These are phyloP conservation scores for Biston stratarius DNA, from an alignment of 2,888 invertebrate genomes.

Conservation along the genomic window DNA sequence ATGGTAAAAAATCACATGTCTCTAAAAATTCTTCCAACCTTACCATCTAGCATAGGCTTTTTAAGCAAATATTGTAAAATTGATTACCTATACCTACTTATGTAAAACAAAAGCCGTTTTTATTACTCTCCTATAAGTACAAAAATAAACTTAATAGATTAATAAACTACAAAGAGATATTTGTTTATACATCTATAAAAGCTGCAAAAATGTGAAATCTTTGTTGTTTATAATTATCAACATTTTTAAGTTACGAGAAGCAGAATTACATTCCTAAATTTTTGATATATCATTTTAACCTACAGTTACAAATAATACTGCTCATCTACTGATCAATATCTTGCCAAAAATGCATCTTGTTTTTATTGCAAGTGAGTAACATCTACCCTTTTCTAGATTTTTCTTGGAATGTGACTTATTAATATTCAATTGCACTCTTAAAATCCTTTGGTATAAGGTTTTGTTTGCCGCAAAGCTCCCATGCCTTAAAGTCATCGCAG, in stretches of 20 bases:
- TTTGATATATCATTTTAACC: slow-evolving; percentile 12
- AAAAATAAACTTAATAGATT: slow-evolving; percentile 55
- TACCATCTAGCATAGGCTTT: neutral
- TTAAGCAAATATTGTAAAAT: neutral
- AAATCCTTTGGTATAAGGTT: slow-evolving; percentile 79
- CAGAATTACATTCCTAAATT: slow-evolving; percentile 28
- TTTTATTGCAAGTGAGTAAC: slow-evolving; percentile 13
- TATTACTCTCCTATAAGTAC: slow-evolving; percentile 47
- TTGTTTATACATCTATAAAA: slow-evolving; percentile 51
- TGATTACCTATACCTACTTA: neutral
- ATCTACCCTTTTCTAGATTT: slow-evolving; percentile 47
- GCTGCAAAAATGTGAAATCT: slow-evolving; percentile 29
- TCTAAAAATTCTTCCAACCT: no score
- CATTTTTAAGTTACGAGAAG: slow-evolving; percentile 8
- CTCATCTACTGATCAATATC: slow-evolving; percentile 17
- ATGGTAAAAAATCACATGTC: no score
- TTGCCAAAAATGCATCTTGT: slow-evolving; percentile 12
- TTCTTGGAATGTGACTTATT: slow-evolving; percentile 64
- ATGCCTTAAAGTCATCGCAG: slow-evolving; percentile 80
- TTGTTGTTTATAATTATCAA: neutral
- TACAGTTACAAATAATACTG: slow-evolving; percentile 32
- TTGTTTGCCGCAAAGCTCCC: slow-evolving; percentile 78
- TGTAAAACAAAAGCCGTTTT: slow-evolving; percentile 36
- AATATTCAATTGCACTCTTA: slow-evolving; percentile 80
- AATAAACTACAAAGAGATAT: slow-evolving; percentile 48